A percentile compares a stretch with the other conserved stretches of the same genome.
These are phyloP conservation scores for Heterohyrax brucei DNA, from an alignment of 2,797 vertebrate genomes.

Conservation along the genomic window DNA sequence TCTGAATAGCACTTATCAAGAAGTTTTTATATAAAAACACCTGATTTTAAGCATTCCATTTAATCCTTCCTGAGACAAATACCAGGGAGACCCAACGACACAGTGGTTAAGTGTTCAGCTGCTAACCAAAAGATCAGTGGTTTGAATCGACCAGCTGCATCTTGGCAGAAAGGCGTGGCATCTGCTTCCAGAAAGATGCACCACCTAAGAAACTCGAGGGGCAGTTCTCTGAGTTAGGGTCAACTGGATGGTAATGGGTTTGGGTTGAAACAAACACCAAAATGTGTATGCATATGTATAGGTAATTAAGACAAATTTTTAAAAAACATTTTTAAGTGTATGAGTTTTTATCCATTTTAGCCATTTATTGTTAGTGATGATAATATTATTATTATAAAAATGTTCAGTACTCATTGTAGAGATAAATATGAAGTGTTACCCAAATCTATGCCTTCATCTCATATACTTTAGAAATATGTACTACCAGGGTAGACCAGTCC, in stretches of 20 bases:
- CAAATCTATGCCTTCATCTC: neutral
- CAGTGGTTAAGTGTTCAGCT: too few relatives aligned
- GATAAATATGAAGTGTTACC: neutral
- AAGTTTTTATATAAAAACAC: neutral
- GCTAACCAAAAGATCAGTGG: too few relatives aligned
- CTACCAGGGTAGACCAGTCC: too few relatives aligned
- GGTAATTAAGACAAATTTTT: neutral
- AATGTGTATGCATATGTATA: neutral
- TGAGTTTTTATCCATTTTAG: neutral
- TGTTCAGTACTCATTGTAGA: neutral
- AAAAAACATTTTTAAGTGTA: conserved; percentile 2
- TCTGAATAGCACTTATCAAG: neutral
- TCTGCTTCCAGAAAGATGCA: too few relatives aligned
- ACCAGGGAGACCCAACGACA: too few relatives aligned
- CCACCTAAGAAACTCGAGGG: too few relatives aligned
- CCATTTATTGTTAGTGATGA: neutral
- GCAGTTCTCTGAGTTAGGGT: too few relatives aligned
- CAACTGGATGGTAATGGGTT: too few relatives aligned
- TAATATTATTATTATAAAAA: neutral
- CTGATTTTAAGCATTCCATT: neutral
- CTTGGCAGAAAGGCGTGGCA: too few relatives aligned
- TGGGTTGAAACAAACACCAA: neutral
- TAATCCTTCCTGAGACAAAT: neutral
- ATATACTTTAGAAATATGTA: too few relatives aligned
- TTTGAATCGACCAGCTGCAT: too few relatives aligned